Evolutionary conservation across 2,888 invertebrate genomes (phyloP), one percentile per base, ranked within the genome.

Genomic region (Leptothorax acervorum): DNA sequence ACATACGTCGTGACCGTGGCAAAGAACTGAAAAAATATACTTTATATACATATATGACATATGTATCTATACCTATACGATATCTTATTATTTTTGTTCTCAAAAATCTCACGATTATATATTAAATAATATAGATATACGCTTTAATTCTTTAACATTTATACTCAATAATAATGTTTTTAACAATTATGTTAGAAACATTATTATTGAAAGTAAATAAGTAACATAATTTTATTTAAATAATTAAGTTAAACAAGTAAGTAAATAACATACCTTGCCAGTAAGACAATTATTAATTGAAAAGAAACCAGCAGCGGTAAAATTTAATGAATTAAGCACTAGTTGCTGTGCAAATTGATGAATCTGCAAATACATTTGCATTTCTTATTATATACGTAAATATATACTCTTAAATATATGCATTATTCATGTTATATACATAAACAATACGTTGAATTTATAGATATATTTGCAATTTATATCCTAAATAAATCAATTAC

Each of bases 1-100:
- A 79, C 79, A 15, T 79, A 79, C 2, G 79, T 79, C 8, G 71
- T 79, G 2, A 79, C 79, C 18, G 79, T 79, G 6, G 71, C 71
- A 48, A 79, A 79, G 3, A 81, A 81, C 79, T 81, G 71, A 79
- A 81, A 81, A 81, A 60, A 71, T 12, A 48, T 0, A 51, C 15
- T 51, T 12, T 12, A 28, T 42, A 8, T 39, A 48, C 23, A 23
- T 23, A 23, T 23, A 23, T 23, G 23, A 23, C 23, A 23, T 23
- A 23, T 23, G 23, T 23, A 23, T 23, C 23, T 23, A 23, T 23
- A 23, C 23, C 23, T 39, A 0, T 35, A 35, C 6, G 35, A 0
- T 48, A 28, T 65, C 5, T 75, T 12, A 11, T 8, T 42, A 8
- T 51, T 75, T 45, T 48, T 2, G n/a, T 42, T 42, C 0, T 57